A percentile compares a stretch with the other conserved stretches of the same genome.
These are phyloP conservation scores for Hassar affinis DNA, from an alignment of 2,113 vertebrate species.

Conservation along the genomic window DNA sequence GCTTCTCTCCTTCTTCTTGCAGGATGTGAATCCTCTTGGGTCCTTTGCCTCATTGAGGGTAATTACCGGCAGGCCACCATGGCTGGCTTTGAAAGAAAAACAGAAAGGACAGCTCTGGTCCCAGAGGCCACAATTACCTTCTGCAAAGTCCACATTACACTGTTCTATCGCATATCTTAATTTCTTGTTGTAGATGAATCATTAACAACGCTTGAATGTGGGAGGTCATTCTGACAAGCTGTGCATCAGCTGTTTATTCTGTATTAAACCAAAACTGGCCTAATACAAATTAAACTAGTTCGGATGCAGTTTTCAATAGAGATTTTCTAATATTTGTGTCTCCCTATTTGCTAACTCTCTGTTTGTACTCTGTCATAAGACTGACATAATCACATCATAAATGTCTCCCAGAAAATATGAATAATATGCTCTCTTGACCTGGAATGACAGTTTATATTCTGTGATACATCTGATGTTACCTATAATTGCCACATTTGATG, in stretches of 20 bases:
- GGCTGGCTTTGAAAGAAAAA: conserved; percentile 1
- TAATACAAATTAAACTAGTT: background rate
- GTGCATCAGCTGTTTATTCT: background rate
- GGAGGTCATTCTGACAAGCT: background rate
- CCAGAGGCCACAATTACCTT: conserved; percentile 21
- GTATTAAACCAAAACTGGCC: background rate
- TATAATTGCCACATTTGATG: background rate
- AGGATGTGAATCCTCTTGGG: conserved; percentile 17
- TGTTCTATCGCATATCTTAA: conserved; percentile 4
- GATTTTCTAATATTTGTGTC: background rate
- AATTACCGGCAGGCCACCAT: conserved; percentile 28
- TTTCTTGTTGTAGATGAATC: background rate
- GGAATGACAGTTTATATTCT: background rate
- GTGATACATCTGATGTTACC: background rate
- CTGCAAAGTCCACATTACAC: conserved; percentile 5
- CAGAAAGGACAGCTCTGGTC: conserved; percentile 10
- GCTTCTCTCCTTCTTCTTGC: conserved; percentile 1
- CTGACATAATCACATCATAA: background rate
- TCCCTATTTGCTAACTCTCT: background rate
- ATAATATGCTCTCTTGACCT: background rate
- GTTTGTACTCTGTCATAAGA: background rate
- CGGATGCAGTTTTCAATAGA: background rate
- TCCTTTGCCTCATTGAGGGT: conserved; percentile 8
- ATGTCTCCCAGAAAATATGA: background rate
- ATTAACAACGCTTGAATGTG: background rate